Conservation (phyloP, 2,888 invertebrate species). For the Myathropa florea region DNA sequence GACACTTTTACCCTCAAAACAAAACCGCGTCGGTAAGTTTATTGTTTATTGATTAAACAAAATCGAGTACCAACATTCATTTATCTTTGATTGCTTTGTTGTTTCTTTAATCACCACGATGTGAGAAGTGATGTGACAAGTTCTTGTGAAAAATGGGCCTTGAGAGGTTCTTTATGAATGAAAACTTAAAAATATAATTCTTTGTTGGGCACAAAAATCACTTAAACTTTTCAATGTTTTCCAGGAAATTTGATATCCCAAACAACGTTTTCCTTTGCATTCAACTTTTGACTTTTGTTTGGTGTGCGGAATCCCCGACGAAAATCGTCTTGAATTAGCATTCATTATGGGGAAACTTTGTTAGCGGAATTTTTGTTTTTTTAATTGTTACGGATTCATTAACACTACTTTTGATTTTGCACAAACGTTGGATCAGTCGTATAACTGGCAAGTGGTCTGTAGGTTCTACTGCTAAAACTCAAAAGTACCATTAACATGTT, state of each 20-base stretch:
- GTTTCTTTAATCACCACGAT: not conserved
- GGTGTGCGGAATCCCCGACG: not conserved
- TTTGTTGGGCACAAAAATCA: not conserved
- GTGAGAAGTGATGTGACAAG: not conserved
- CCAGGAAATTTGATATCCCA: not conserved
- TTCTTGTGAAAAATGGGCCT: not conserved
- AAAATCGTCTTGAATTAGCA: not conserved
- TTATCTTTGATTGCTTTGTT: not conserved
- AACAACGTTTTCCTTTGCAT: not conserved
- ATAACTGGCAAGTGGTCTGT: not conserved
- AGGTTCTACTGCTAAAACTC: not conserved
- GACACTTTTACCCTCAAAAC: constrained; percentile 89
- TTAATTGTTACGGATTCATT: not conserved
- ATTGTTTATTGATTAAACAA: not conserved
- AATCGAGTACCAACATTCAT: not conserved
- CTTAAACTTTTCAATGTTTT: not conserved
- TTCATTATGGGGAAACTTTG: not conserved
- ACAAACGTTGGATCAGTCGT: not conserved
- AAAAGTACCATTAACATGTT: not conserved
- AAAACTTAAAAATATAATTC: not conserved
- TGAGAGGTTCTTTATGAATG: not conserved
- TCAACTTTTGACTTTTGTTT: not conserved
- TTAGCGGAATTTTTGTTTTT: not conserved
- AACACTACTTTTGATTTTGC: not conserved
- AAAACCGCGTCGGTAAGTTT: constrained; percentile 85